phyloP scores from a whole-genome alignment of 1,140 invertebrate species.

The Nebria ingens region DNA sequence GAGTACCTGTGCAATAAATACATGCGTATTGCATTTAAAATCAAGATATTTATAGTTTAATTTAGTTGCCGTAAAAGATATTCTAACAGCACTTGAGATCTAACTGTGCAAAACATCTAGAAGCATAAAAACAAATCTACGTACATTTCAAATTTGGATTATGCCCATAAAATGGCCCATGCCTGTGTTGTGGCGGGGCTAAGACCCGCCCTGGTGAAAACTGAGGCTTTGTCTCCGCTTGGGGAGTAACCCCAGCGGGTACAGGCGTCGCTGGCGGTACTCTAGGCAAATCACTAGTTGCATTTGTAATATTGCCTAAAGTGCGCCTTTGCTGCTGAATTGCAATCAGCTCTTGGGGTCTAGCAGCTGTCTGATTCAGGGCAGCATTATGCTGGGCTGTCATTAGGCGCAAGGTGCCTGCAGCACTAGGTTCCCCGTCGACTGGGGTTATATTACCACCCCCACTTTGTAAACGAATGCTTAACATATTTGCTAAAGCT shows the following conservation, averaged over 20 bases:
- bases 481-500: conserved; percentile 88
- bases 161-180: conserved; percentile 70
- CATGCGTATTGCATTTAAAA: too few relatives aligned
- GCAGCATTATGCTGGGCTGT: conserved; percentile 66
- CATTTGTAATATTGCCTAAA: conserved; percentile 20
- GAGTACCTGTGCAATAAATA: too few relatives aligned
- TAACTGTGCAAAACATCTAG: too few relatives aligned
- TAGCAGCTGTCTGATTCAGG: conserved; percentile 29
- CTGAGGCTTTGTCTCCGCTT: conserved; percentile 37
- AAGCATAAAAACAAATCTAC: conserved; percentile 20
- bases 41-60: not conserved
- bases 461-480: conserved; percentile 58
- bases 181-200: conserved; percentile 31
- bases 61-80: too few relatives aligned
- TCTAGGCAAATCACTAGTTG: conserved; percentile 15
- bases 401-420: conserved; percentile 62
- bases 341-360: conserved; percentile 32
- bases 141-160: conserved; percentile 71
- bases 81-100: too few relatives aligned
- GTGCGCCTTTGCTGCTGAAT: conserved; percentile 35
- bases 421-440: conserved; percentile 49
- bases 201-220: conserved; percentile 39
- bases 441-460: conserved; percentile 21
- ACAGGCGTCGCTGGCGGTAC: conserved; percentile 12
- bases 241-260: conserved; percentile 11